Evolutionary conservation across 2,113 vertebrate genomes (phyloP), one percentile per base, ranked within the genome.

Genomic region (Mormyrus iriodes): DNA sequence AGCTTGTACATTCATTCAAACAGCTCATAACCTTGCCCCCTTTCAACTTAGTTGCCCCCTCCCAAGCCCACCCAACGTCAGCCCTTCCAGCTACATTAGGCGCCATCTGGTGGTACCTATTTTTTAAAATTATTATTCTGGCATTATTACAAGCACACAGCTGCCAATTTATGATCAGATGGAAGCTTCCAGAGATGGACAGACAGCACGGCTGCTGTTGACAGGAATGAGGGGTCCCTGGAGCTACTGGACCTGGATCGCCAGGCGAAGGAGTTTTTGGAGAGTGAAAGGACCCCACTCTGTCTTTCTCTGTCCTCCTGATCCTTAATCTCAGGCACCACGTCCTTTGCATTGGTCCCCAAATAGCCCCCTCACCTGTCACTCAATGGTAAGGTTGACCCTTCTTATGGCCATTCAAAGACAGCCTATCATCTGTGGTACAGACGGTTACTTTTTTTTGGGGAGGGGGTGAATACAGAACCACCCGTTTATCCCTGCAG

Each of bases 71-170:
- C 13, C 69, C 69, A 76, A 39, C 12, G 5, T 51, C 49, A 85
- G 21, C 35, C 61, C 19, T 55, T 65, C 73, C 49, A 3, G 31
- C 58, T 51, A 88, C 87, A 88, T 88, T 48, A 90, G 21, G 53
- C 85, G 31, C 79, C 82, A 88, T 88, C 89, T 88, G 87, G 49
- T 88, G 82, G 76, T 76, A 48, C 49, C 31, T 49, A 24, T 46
- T 58, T 58, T 55, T 24, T 58, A 58, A 51, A 83, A 79, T 35
- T 79, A 49, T 73, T 53, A 88, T 46, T 79, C 73, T 79, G 83
- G n/a, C 39, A 31, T 88, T 89, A 90, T 89, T 89, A 90, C 82
- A 84, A 88, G 61, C 86, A 73, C 52, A 83, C 88, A 82, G 31
- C 87, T 65, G 21, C 49, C 88, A 49, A 87, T 87, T 88, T 73